A percentile compares a stretch with the other conserved stretches of the same genome.
phyloP scores from a whole-genome alignment of 2,113 vertebrate species.

The Muntiacus muntjak region DNA sequence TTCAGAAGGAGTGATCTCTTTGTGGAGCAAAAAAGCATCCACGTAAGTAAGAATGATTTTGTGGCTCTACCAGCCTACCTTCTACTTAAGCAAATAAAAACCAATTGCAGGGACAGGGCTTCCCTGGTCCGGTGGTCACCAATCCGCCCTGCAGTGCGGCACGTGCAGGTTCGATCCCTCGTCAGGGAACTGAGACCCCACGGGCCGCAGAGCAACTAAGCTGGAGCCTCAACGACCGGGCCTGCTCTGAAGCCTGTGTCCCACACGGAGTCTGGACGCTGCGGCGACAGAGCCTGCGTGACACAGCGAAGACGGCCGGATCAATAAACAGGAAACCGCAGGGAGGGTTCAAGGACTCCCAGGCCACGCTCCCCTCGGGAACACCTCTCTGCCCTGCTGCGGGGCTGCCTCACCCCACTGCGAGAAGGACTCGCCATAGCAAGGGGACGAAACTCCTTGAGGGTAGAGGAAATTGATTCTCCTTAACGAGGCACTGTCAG shows the following conservation, averaged over 20 bases:
- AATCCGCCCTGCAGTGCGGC: fast-evolving
- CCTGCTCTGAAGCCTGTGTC: not conserved
- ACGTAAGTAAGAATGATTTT: not conserved
- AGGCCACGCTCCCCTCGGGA: not conserved
- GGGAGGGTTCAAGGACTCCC: not conserved
- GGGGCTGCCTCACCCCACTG: not conserved
- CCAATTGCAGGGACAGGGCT: not conserved
- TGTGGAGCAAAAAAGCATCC: not conserved
- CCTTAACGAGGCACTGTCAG: not conserved
- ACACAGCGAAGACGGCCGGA: not conserved
- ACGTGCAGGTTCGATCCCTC: not conserved
- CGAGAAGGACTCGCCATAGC: fast-evolving
- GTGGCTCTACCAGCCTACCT: not conserved
- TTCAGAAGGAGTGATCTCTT: not conserved
- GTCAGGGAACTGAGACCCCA: not conserved
- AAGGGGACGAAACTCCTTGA: not conserved
- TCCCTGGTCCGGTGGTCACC: not conserved
- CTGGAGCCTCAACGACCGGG: fast-evolving
- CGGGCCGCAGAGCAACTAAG: not conserved
- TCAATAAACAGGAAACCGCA: not conserved
- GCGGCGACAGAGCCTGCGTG: fast-evolving
- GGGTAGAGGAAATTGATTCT: not conserved
- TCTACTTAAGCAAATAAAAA: not conserved
- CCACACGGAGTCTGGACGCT: not conserved
- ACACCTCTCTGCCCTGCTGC: not conserved